phyloP scores from a whole-genome alignment of 2,797 vertebrate genomes.

The Naso thynnoides region DNA sequence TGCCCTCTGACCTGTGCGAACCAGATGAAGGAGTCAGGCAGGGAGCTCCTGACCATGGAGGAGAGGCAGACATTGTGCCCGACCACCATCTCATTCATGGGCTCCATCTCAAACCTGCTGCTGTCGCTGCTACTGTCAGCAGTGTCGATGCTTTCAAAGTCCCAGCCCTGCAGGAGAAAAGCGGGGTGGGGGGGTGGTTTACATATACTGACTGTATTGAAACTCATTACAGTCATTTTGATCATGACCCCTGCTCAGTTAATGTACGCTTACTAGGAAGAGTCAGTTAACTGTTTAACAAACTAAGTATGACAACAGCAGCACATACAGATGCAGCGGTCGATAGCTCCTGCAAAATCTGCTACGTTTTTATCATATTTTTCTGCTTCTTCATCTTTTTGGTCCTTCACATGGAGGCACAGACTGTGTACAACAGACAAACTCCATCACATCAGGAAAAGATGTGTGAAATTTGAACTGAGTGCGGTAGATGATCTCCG shows the following conservation, averaged over 20 bases:
- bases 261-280: background rate
- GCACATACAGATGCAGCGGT: too few relatives aligned
- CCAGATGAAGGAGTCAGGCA: constrained; percentile 88
- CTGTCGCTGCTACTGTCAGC: constrained; percentile 84
- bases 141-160: constrained; percentile 89
- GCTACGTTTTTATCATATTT: too few relatives aligned
- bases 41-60: constrained; percentile 88
- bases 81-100: constrained; percentile 91
- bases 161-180: constrained; percentile 90
- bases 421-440: too few relatives aligned
- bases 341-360: too few relatives aligned
- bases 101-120: constrained; percentile 88
- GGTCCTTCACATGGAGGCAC: too few relatives aligned
- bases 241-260: background rate
- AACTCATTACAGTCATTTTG: too few relatives aligned
- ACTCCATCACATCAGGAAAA: too few relatives aligned
- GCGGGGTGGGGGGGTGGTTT: background rate
- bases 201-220: background rate
- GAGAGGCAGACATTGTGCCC: constrained; percentile 88
- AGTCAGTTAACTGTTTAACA: background rate
- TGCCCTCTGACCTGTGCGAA: constrained; percentile 90
- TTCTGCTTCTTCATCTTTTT: too few relatives aligned
- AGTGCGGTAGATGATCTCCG: too few relatives aligned
- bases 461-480: too few relatives aligned
- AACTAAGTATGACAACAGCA: too few relatives aligned